These are phyloP conservation scores for Homarus americanus DNA, from an alignment of 1,140 invertebrate genomes.

Conservation along the genomic window DNA sequence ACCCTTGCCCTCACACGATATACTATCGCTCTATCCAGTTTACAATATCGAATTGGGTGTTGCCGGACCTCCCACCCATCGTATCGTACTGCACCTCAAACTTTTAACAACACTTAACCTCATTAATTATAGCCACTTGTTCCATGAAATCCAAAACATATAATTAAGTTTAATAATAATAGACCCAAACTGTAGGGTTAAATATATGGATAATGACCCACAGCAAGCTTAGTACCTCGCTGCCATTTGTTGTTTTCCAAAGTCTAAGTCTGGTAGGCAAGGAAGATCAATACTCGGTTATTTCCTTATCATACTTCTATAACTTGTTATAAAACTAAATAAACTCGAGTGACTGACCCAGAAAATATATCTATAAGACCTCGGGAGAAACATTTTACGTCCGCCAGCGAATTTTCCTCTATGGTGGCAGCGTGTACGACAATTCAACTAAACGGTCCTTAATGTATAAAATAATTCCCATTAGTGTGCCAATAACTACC, in stretches of 20 bases:
- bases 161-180: background rate
- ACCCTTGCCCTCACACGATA: conserved; percentile 23
- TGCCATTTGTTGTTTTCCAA: too few species aligned
- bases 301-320: too few species aligned
- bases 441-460: background rate
- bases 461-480: too few species aligned
- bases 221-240: too few species aligned
- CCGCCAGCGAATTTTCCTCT: background rate
- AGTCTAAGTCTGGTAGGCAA: too few species aligned
- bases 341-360: too few species aligned
- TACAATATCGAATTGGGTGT: conserved; percentile 37
- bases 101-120: conserved; percentile 6
- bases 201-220: too few species aligned
- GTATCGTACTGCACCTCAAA: conserved; percentile 35
- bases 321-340: too few species aligned
- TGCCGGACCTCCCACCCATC: background rate
- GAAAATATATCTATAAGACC: background rate
- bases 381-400: background rate
- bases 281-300: too few species aligned
- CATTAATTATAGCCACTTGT: background rate
- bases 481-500: too few species aligned
- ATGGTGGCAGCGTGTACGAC: background rate
- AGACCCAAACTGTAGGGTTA: background rate
- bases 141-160: background rate
- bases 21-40: conserved; percentile 23